Evolutionary conservation across 1,140 invertebrate species (phyloP).

Genomic region (Drosophila pectinifera): DNA sequence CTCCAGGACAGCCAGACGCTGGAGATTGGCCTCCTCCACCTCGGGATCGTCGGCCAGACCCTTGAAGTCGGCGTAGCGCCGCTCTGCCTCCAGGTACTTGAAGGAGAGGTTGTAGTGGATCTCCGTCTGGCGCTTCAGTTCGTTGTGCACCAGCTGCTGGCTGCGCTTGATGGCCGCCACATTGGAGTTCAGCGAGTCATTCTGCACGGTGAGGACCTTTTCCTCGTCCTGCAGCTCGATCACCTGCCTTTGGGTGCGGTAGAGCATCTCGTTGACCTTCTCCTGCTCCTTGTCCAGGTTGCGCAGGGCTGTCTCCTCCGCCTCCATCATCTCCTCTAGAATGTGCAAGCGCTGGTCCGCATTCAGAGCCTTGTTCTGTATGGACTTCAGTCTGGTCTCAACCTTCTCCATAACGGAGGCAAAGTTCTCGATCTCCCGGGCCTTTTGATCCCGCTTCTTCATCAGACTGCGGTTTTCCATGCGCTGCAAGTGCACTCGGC

Average conservation of each 20-base stretch:
- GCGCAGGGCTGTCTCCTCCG: conserved; percentile 50
- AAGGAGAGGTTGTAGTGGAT: conserved; percentile 74
- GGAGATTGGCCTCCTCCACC: conserved; percentile 47
- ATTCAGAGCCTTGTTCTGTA: conserved; percentile 65
- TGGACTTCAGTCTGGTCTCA: conserved; percentile 43
- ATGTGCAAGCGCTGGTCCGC: conserved; percentile 73
- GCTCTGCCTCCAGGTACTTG: conserved; percentile 66
- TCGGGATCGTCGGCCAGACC: conserved; percentile 62
- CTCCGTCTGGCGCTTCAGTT: conserved; percentile 72
- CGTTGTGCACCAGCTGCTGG: conserved; percentile 48
- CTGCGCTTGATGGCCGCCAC: conserved; percentile 50
- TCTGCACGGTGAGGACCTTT: conserved; percentile 59
- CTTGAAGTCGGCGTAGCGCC: conserved; percentile 34
- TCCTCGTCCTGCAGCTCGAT: conserved; percentile 61
- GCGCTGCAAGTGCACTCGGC: conserved; percentile 67
- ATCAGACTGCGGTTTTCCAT: conserved; percentile 65
- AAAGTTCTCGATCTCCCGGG: conserved; percentile 47
- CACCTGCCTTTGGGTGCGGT: conserved; percentile 71
- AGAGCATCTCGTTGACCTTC: conserved; percentile 69
- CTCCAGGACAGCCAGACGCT: conserved; percentile 57
- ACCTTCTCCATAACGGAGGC: conserved; percentile 47
- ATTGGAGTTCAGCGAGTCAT: conserved; percentile 46
- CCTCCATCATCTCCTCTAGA: conserved; percentile 78
- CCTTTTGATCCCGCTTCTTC: conserved; percentile 46
- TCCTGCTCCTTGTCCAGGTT: conserved; percentile 68